Conservation (phyloP, 2,888 invertebrate species). For the Tineola bisselliella region DNA sequence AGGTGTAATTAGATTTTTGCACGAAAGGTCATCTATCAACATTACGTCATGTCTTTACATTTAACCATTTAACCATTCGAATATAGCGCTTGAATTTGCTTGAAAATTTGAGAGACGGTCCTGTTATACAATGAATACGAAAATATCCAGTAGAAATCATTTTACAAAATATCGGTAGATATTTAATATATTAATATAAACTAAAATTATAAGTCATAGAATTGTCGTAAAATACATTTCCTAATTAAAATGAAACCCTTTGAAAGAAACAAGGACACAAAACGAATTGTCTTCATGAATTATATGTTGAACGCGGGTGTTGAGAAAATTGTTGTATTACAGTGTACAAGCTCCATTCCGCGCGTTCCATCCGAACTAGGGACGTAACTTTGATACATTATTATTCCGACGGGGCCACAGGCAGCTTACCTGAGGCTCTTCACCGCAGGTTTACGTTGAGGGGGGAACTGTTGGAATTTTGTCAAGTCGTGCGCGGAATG, state of each 20-base stretch:
- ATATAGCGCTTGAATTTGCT: no score
- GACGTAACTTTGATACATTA: slow-evolving; percentile 28
- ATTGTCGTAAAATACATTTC: background rate
- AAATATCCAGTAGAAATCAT: no score
- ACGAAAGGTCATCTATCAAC: no score
- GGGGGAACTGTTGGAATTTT: slow-evolving; percentile 14
- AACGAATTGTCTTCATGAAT: slow-evolving; percentile 12
- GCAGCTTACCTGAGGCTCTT: slow-evolving; percentile 20
- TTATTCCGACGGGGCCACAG: slow-evolving; percentile 22
- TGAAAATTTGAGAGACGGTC: no score
- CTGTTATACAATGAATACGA: no score
- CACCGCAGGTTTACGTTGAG: slow-evolving; percentile 17
- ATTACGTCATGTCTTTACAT: no score
- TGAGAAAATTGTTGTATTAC: slow-evolving; percentile 25
- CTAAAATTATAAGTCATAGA: background rate
- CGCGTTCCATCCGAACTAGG: slow-evolving; percentile 6
- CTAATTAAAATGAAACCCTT: slow-evolving; percentile 4
- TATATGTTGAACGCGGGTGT: background rate
- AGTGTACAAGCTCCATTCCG: slow-evolving; percentile 19
- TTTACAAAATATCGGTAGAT: no score
- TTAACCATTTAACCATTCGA: no score
- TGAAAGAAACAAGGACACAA: background rate
- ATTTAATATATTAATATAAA: no score
- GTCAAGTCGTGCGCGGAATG: slow-evolving; percentile 15
- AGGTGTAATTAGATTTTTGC: slow-evolving; percentile 22